Percentiles rank a stretch among this genome's conserved stretches.
Evolutionary conservation across 2,888 invertebrate genomes (phyloP).

Genomic region (Capitulum mitella): DNA sequence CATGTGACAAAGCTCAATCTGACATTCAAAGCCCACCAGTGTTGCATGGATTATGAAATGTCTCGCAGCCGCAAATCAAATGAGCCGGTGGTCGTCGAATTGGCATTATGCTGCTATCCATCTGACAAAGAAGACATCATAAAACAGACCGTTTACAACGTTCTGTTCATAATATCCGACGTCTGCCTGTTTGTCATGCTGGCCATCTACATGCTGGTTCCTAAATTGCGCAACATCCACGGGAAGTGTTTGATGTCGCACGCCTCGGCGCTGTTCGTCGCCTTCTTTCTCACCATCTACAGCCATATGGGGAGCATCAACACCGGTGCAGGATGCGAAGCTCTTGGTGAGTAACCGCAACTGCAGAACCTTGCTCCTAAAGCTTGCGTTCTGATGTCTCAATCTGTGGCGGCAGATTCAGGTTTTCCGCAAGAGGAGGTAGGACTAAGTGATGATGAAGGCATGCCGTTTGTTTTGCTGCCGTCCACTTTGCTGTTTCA

Average conservation of each 20-base stretch:
- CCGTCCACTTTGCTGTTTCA: too few species aligned
- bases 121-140: background rate
- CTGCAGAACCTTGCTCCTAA: too few species aligned
- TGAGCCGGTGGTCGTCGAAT: background rate
- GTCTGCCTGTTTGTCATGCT: slow-evolving; percentile 16
- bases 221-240: background rate
- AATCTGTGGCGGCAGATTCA: too few species aligned
- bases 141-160: background rate
- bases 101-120: background rate
- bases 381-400: too few species aligned
- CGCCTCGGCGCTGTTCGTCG: slow-evolving; percentile 3
- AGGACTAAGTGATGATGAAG: too few species aligned
- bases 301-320: background rate
- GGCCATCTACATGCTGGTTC: slow-evolving; percentile 9
- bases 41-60: background rate
- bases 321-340: background rate
- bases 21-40: background rate
- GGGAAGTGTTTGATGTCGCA: slow-evolving; percentile 17
- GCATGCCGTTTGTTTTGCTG: too few species aligned
- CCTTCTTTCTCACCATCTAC: slow-evolving; percentile 6
- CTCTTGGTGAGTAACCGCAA: background rate
- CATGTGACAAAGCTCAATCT: background rate
- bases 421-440: too few species aligned
- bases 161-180: background rate
- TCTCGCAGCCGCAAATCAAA: background rate